Percentiles rank a stretch among this genome's conserved stretches.
phyloP scores from a whole-genome alignment of 2,113 vertebrate genomes.

The Centropus unirufus region DNA sequence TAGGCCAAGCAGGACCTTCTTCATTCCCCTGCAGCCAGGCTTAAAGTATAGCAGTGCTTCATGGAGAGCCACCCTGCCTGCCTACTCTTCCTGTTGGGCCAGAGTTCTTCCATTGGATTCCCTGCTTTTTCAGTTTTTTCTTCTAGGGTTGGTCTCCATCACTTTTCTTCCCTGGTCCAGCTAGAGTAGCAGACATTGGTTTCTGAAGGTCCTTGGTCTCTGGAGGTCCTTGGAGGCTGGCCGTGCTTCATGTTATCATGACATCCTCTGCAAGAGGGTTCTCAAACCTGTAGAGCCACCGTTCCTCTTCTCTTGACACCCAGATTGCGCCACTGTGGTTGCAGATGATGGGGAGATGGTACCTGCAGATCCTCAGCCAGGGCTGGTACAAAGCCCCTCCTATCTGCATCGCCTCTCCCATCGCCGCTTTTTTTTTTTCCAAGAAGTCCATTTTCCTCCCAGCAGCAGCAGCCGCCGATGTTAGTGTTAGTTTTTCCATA shows the following conservation, averaged over 20 bases:
- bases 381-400: background rate
- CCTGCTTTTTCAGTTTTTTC: background rate
- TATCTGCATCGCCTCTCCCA: background rate
- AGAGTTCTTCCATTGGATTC: background rate
- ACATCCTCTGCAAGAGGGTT: background rate
- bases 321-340: background rate
- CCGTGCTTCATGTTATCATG: fast-evolving
- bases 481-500: slow-evolving; percentile 50
- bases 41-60: background rate
- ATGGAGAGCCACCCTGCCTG: background rate
- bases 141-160: background rate
- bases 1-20: background rate
- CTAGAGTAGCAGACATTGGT: background rate
- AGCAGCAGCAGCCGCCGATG: background rate
- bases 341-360: background rate
- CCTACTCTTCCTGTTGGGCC: background rate
- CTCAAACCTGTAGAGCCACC: background rate
- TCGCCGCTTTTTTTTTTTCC: background rate
- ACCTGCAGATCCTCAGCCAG: background rate
- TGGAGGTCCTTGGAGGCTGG: background rate
- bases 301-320: background rate
- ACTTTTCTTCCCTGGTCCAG: background rate
- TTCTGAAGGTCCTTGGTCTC: background rate
- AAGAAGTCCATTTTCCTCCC: background rate
- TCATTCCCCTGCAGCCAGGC: background rate